Conservation (phyloP, 2,888 invertebrate species). For the Spilarctia lutea region DNA sequence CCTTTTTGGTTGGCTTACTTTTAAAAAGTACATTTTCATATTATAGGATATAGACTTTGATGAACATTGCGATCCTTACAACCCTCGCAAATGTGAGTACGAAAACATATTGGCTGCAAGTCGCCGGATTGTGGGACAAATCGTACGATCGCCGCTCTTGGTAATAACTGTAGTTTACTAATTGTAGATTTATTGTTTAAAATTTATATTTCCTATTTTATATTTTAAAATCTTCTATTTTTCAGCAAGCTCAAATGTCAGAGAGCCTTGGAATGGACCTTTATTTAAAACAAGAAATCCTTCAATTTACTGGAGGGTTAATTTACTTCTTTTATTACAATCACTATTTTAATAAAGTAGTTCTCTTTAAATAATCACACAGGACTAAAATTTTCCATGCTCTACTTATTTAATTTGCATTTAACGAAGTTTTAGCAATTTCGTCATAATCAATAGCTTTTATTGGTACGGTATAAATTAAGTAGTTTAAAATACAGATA, state of each 20-base stretch:
- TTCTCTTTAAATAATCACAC: background rate
- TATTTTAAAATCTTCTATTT: slow-evolving; percentile 41
- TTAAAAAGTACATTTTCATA: background rate
- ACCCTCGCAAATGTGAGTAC: slow-evolving; percentile 82
- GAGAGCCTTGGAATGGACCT: slow-evolving; percentile 93
- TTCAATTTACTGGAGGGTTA: slow-evolving; percentile 96
- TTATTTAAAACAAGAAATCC: slow-evolving; percentile 96
- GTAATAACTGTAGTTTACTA: slow-evolving; percentile 47
- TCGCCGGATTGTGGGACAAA: slow-evolving; percentile 87
- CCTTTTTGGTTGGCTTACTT: too few relatives aligned
- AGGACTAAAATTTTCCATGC: background rate
- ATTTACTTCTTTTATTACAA: background rate
- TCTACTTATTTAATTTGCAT: background rate
- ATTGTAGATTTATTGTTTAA: background rate
- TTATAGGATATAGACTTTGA: slow-evolving; percentile 72
- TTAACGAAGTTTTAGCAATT: too few relatives aligned
- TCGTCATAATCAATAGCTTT: too few relatives aligned
- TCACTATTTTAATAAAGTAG: background rate
- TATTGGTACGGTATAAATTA: too few relatives aligned
- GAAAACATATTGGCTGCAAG: slow-evolving; percentile 89
- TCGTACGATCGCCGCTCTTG: slow-evolving; percentile 88
- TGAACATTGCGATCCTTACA: slow-evolving; percentile 76
- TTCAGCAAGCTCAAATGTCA: slow-evolving; percentile 92
- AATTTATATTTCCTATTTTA: background rate
- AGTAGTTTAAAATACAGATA: too few relatives aligned